Evolutionary conservation across 2,888 invertebrate genomes (phyloP), one percentile per base, ranked within the genome.

Genomic region (Seira musarum): DNA sequence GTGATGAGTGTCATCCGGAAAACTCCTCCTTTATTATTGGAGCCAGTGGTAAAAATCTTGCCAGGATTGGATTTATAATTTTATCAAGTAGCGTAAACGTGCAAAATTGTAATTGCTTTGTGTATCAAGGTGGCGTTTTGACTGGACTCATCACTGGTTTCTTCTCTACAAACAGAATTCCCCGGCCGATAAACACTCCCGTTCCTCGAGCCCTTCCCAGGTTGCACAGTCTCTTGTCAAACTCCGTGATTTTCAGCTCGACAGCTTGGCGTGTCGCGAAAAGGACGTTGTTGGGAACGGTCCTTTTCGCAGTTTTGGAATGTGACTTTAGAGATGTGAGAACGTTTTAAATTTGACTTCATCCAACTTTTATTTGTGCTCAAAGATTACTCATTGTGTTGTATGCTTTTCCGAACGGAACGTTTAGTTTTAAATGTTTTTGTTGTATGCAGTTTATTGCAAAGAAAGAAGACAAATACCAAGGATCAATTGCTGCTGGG

Each of bases 271-370:
- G 79, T 17, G 61, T 79, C 8, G 67, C 79, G 35, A 82, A 82
- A 30, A 57, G 82, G 40, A 75, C 75, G 8, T 10, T 79, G 8
- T 30, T 79, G 63, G 79, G 81, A 2, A 79, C 83, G 0, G 35
- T 83, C 24, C 65, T 83, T 1, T 83, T 71, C 72, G 74, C 83
- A 19, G 83, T 81, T 6, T 66, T 83, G 72, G 83, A 83, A 68
- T 83, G 83, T 49, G 83, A 83, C 35, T 83, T 83, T 25, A 70
- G 68, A 67, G 83, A 83, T 72, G 83, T 81, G 72, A 22, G 66
- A n/a, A n/a, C n/a, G n/a, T n/a, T n/a, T n/a, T n/a, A n/a, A n/a
- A n/a, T n/a, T n/a, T n/a, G n/a, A n/a, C n/a, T n/a, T n/a, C n/a
- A n/a, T n/a, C n/a, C n/a, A n/a, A n/a, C 13, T 60, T 5, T 64